Conservation (phyloP, 2,113 vertebrate genomes). For the Strix uralensis region DNA sequence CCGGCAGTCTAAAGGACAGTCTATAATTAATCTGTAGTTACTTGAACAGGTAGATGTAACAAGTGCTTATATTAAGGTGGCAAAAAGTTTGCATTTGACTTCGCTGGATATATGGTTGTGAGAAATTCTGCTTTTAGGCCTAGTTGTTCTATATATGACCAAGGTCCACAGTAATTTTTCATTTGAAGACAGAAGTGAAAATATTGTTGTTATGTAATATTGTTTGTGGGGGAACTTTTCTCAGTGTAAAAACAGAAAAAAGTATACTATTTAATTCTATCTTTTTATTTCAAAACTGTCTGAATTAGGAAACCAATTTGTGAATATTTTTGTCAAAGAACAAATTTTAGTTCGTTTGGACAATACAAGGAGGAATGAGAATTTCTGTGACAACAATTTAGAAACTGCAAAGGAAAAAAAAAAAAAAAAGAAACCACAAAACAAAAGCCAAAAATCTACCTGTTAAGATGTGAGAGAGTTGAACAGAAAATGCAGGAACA, state of each 20-base stretch:
- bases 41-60: neutral
- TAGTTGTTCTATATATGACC: neutral
- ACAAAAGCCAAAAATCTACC: neutral
- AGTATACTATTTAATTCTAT: neutral
- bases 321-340: neutral
- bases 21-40: neutral
- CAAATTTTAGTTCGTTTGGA: neutral
- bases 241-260: neutral
- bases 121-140: neutral
- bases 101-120: neutral
- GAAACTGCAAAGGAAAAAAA: neutral
- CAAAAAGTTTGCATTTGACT: constrained; percentile 3
- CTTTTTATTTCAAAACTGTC: neutral
- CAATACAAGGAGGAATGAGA: neutral
- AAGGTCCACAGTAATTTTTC: neutral
- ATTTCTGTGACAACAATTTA: neutral
- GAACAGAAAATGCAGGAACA: neutral
- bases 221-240: neutral
- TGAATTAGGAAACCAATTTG: neutral
- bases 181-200: neutral
- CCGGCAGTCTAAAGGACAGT: neutral
- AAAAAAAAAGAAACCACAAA: neutral
- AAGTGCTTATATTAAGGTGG: neutral
- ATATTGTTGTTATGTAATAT: neutral
- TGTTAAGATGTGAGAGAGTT: neutral